Conservation (phyloP, 2,797 vertebrate species). For the Oreortyx pictus region DNA sequence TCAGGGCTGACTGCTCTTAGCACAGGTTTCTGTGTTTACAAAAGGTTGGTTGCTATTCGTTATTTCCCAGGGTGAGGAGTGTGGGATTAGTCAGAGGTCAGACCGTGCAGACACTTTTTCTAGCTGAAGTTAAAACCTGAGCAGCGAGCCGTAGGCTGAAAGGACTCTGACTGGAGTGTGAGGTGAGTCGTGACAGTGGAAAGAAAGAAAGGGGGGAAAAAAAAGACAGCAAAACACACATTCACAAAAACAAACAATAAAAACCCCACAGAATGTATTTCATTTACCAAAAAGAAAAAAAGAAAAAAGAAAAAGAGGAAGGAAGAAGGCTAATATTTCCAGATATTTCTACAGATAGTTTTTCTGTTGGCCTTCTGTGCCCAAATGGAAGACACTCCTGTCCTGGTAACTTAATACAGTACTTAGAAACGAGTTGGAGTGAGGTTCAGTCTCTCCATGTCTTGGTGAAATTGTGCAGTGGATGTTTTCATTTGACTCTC, state of each 20-base stretch:
- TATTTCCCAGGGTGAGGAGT: slow-evolving; percentile 16
- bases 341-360: neutral
- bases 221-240: neutral
- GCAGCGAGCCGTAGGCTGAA: neutral
- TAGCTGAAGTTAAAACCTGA: neutral
- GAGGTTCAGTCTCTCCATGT: neutral
- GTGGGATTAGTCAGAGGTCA: slow-evolving; percentile 39
- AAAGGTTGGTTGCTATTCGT: slow-evolving; percentile 7
- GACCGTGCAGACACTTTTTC: neutral
- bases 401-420: neutral
- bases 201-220: neutral
- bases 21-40: slow-evolving; percentile 4
- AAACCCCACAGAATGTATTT: neutral
- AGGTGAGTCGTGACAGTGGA: neutral
- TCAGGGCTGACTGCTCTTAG: slow-evolving; percentile 6
- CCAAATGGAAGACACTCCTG: neutral
- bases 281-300: neutral
- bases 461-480: neutral
- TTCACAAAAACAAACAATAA: neutral
- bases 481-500: too few relatives aligned
- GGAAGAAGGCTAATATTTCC: neutral
- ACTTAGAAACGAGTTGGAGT: rapidly evolving
- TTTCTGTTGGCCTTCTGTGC: neutral
- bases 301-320: neutral
- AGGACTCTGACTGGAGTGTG: neutral